Percentiles rank a stretch among this genome's conserved stretches.
Conservation (phyloP, 2,113 vertebrate species). For the Trogon melanurus region DNA sequence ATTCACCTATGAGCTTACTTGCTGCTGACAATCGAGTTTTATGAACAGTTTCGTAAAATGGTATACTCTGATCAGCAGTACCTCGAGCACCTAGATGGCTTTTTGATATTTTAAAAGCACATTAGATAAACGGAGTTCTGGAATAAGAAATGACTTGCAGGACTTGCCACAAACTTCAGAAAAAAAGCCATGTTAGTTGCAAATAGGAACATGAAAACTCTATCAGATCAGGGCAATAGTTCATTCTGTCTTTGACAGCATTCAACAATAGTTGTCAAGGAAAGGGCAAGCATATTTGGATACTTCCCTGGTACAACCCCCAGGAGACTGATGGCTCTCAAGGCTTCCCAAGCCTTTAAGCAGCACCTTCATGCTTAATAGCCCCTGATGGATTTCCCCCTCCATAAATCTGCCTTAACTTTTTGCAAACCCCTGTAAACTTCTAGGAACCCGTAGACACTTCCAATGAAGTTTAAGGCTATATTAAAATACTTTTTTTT, state of each 20-base stretch:
- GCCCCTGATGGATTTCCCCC: not conserved
- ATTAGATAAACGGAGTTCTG: not conserved
- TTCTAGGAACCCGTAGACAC: not conserved
- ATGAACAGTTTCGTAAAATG: not conserved
- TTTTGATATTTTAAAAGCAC: fast-evolving
- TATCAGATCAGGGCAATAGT: not conserved
- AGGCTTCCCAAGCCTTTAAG: not conserved
- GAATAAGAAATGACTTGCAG: not conserved
- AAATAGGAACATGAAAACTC: not conserved
- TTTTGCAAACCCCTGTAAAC: not conserved
- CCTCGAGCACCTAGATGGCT: not conserved
- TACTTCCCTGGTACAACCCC: not conserved
- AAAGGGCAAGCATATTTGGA: not conserved
- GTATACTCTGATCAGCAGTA: not conserved
- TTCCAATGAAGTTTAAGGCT: not conserved
- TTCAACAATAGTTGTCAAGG: not conserved
- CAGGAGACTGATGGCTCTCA: not conserved
- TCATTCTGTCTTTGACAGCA: not conserved
- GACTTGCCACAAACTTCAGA: not conserved
- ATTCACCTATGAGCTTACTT: not conserved
- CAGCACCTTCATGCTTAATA: not conserved
- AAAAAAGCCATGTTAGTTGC: not conserved
- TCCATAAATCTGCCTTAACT: not conserved
- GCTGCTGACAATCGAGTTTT: not conserved
- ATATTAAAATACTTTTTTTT: not conserved